Conservation (phyloP, 2,888 invertebrate species). For the Adelphocoris suturalis region DNA sequence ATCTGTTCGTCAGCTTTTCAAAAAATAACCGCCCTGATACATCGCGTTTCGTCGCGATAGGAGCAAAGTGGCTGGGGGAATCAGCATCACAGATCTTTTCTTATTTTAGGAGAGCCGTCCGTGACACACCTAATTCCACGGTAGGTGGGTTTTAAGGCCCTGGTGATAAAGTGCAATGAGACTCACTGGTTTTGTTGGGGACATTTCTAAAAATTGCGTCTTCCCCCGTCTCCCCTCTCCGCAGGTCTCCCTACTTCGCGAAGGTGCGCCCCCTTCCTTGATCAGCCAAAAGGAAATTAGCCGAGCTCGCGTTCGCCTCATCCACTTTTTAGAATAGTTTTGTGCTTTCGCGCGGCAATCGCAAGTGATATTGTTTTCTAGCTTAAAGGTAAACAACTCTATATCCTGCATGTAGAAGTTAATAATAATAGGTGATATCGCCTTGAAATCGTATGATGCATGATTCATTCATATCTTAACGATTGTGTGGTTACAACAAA, state of each 20-base stretch:
- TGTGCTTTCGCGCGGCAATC: slow-evolving; percentile 60
- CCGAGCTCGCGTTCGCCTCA: slow-evolving; percentile 43
- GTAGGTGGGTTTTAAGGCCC: slow-evolving; percentile 24
- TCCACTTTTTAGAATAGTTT: slow-evolving; percentile 60
- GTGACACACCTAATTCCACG: slow-evolving; percentile 66
- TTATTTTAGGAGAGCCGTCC: slow-evolving; percentile 30
- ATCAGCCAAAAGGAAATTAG: slow-evolving; percentile 62
- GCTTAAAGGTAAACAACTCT: background rate
- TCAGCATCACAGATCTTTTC: slow-evolving; percentile 43
- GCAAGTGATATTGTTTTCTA: background rate
- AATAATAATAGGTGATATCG: background rate
- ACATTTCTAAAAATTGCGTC: slow-evolving; percentile 59
- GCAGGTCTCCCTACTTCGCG: background rate
- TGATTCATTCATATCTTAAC: too few species aligned
- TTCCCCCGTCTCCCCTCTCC: slow-evolving; percentile 12
- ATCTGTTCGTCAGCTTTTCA: background rate
- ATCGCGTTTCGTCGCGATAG: background rate
- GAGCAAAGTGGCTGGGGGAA: background rate
- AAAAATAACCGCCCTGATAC: slow-evolving; percentile 9
- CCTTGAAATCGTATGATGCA: too few species aligned
- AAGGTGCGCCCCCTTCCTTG: slow-evolving; percentile 60
- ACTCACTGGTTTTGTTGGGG: background rate
- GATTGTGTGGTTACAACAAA: too few species aligned
- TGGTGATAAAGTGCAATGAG: slow-evolving; percentile 49
- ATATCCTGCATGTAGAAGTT: background rate